Percentiles rank a stretch among this genome's conserved stretches.
Evolutionary conservation across 2,888 invertebrate genomes (phyloP).

Genomic region (Fissipunctia ypsillon): DNA sequence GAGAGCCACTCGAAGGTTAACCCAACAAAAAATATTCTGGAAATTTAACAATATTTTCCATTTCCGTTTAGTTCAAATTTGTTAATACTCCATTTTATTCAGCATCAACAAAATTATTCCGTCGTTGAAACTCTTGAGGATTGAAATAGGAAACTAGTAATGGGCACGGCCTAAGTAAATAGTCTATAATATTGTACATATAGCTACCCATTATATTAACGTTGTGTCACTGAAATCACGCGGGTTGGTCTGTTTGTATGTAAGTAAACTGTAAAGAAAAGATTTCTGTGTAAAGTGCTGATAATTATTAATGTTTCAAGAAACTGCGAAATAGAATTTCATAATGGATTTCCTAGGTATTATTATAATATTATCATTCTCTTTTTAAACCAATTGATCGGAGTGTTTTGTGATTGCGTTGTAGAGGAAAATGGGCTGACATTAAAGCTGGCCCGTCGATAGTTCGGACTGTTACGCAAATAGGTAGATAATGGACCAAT

Average conservation of each 20-base stretch:
- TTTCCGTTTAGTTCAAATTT: conserved; percentile 22
- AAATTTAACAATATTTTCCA: neutral
- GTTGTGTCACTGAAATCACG: conserved; percentile 23
- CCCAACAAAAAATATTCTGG: neutral
- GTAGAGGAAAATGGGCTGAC: neutral
- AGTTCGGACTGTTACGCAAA: too few relatives aligned
- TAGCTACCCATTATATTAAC: conserved; percentile 33
- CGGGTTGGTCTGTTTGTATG: conserved; percentile 25
- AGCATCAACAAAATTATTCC: conserved; percentile 36
- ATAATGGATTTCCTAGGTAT: neutral
- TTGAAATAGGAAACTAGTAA: conserved; percentile 45
- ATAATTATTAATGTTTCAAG: neutral
- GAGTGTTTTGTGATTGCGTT: neutral
- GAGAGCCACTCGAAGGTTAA: too few relatives aligned
- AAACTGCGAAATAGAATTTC: neutral
- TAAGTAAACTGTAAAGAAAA: conserved; percentile 32
- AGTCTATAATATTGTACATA: conserved; percentile 37
- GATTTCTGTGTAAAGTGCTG: conserved; percentile 19
- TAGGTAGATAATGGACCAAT: too few relatives aligned
- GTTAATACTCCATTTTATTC: conserved; percentile 2
- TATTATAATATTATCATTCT: neutral
- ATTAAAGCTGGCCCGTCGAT: too few relatives aligned
- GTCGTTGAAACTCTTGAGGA: conserved; percentile 4
- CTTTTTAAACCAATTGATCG: neutral
- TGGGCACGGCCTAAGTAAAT: conserved; percentile 42